phyloP scores from a whole-genome alignment of 2,113 vertebrate genomes.

The Larimichthys polyactis region DNA sequence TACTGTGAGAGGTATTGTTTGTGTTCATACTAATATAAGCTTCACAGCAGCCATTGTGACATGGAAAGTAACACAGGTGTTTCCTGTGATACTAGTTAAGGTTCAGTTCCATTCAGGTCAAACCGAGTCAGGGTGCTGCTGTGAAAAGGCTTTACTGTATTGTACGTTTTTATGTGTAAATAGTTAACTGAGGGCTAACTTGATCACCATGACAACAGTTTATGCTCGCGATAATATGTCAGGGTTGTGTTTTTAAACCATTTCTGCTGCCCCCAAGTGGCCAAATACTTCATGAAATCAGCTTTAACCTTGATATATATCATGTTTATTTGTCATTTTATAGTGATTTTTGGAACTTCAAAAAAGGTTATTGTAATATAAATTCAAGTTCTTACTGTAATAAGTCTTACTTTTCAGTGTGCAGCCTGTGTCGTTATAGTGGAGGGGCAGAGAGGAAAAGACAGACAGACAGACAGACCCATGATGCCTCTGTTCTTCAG shows the following conservation, averaged over 20 bases:
- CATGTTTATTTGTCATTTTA: not conserved
- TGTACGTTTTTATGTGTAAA: not conserved
- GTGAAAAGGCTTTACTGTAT: no score
- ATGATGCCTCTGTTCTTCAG: conserved; percentile 94
- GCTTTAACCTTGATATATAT: not conserved
- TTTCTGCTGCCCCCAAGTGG: not conserved
- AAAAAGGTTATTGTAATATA: not conserved
- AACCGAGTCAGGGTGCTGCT: no score
- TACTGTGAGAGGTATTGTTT: no score
- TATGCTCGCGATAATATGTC: not conserved
- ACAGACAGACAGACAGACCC: not conserved
- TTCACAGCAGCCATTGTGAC: no score
- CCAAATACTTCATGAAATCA: not conserved
- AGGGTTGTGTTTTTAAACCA: not conserved
- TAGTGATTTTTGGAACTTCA: not conserved
- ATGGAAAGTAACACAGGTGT: no score
- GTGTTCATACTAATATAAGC: no score
- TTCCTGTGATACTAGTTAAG: no score
- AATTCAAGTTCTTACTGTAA: not conserved
- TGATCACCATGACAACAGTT: not conserved
- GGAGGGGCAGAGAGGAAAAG: conserved; percentile 23
- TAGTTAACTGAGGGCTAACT: not conserved
- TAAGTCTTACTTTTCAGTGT: not conserved
- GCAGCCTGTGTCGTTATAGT: not conserved
- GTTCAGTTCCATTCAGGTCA: no score